These are phyloP conservation scores for Gonatopus flavifemur DNA, from an alignment of 1,140 invertebrate genomes.

Conservation along the genomic window DNA sequence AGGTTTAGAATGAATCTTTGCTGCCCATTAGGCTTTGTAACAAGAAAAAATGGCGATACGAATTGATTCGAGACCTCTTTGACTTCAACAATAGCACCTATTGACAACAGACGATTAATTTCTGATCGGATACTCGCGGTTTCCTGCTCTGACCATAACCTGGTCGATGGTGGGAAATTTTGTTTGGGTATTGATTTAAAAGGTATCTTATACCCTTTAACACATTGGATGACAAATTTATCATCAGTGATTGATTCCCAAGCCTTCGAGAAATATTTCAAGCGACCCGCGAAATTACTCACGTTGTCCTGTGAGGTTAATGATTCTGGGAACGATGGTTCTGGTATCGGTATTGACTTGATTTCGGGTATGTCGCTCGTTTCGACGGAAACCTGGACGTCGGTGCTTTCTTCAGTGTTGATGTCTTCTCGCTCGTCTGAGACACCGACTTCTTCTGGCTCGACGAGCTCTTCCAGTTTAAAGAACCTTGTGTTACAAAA, in stretches of 20 bases:
- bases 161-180: background rate
- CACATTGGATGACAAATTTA: background rate
- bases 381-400: background rate
- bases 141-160: background rate
- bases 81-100: background rate
- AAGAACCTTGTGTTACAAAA: background rate
- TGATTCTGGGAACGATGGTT: background rate
- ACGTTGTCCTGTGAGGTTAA: background rate
- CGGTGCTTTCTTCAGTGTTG: background rate
- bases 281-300: background rate
- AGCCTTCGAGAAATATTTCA: background rate
- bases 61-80: background rate
- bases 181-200: background rate
- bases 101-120: background rate
- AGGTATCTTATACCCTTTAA: background rate
- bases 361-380: background rate
- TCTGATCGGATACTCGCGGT: background rate
- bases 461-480: constrained; percentile 7
- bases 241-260: background rate
- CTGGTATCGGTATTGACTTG: background rate
- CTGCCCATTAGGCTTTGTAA: background rate
- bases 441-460: background rate
- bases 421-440: constrained; percentile 2
- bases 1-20: constrained; percentile 4
- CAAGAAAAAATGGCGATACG: background rate